Evolutionary conservation across 1,140 invertebrate genomes (phyloP), one percentile per base, ranked within the genome.

Genomic region (Drosophila setifemur): DNA sequence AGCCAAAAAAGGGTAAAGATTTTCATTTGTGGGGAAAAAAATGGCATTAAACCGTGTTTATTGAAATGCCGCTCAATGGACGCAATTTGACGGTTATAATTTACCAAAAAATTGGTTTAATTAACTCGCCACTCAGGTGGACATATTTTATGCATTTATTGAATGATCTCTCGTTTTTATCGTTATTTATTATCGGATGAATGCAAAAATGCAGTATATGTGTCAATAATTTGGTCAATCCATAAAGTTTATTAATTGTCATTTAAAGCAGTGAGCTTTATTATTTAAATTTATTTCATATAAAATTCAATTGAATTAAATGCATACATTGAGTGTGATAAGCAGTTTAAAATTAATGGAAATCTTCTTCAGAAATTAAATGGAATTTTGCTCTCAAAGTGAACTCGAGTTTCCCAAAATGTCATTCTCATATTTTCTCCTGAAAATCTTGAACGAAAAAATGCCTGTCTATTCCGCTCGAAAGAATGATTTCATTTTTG

Each of bases 61-160:
- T 39, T 64, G 25, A 29, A 64, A 64, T 64, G 31, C 11, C 57
- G 6, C 26, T 66, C 26, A 49, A 66, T 48, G 48, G 43, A 48
- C 49, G 57, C 33, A 63, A 31, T 64, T 64, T 29, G n/a, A 63
- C 14, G 23, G 39, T 23, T 23, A 64, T 21, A 28, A 26, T 28
- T 48, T 19, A 37, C 7, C 33, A 54, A 23, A 37, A 37, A 25
- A 7, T 11, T 14, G 31, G 5, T 33, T 49, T 58, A 33, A 66
- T 64, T 64, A 64, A 64, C 33, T 39, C 42, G 31, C 25, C 53
- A 43, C 35, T 44, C 57, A 57, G 54, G 31, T 35, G 23, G 25
- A 49, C 57, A 64, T 64, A 49, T 64, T 49, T 66, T 29, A 64
- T 49, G 42, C 25, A 63, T 39, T 64, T 57, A 44, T 45, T 63